Base-by-base conservation (phyloP, 2,888 invertebrate genomes). In the Latheticus oryzae region DNA sequence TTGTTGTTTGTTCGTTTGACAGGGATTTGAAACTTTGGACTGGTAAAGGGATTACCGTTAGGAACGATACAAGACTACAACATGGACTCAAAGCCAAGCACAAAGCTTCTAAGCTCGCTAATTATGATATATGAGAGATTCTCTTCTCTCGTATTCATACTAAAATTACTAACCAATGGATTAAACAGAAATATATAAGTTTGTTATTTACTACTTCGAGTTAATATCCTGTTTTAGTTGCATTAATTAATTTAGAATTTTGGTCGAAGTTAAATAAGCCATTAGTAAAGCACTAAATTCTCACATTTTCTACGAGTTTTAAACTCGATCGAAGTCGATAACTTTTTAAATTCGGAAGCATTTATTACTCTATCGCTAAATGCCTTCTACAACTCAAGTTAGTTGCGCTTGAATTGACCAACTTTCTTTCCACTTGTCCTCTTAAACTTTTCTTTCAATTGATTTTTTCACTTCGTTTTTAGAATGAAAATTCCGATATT, bases 61-160 rank as follows among this genome's bases (percentile, higher is more conserved):
- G 51, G 45, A 38, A 32, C 51, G 43, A 57, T 57, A 57, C 51
- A 57, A 57, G 57, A 57, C 51, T 57, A 17, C 45, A 43, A 51
- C 57, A 52, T 45, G 48, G 43, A 57, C 45, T 51, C 51, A 57
- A 51, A 57, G 57, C 57, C 57, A 51, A 57, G 43, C 57, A 57
- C 51, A 57, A 57, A 57, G 57, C 57, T 57, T 52, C 26, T 48
- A 43, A 57, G 48, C 48, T 37, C 13, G 45, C 57, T 57, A 57
- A 57, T 57, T 57, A 57, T 57, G 57, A 57, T 57, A 37, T 57
- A 57, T 57, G 42, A 30, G 50, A 48, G 15, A 40, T 32, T 38
- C 37, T 35, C 35, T 48, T 28, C 40, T 24, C 11, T 11, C 19
- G 24, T 47, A 42, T 56, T 50, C 50, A 42, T 50, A 43, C 26